A percentile compares a stretch with the other conserved stretches of the same genome.
Conservation (phyloP, 2,113 vertebrate species). For the Oostethus manadensis region DNA sequence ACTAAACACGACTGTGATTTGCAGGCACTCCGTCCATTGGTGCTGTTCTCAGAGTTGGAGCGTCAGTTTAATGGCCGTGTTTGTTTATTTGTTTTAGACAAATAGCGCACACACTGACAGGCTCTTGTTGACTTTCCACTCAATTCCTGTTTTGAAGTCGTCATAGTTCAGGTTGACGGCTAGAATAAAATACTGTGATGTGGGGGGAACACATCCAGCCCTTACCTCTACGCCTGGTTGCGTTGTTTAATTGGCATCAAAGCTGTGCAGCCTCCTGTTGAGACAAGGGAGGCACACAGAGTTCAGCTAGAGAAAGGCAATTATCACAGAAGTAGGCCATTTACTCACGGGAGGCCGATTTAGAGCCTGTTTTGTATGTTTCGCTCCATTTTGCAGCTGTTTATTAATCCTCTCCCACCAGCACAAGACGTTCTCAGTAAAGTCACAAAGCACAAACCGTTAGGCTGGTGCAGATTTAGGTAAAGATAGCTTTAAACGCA, state of each 20-base stretch:
- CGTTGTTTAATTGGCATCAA: conserved; percentile 38
- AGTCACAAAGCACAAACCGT: background rate
- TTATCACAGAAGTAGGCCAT: conserved; percentile 17
- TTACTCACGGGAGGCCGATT: conserved; percentile 3
- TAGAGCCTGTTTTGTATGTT: background rate
- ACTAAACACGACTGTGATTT: conserved; percentile 11
- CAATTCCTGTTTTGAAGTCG: conserved; percentile 26
- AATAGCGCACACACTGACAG: background rate
- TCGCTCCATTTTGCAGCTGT: background rate
- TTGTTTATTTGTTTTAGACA: conserved; percentile 2
- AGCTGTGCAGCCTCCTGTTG: conserved; percentile 29
- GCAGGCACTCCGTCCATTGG: conserved; percentile 8
- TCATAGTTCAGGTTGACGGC: conserved; percentile 1
- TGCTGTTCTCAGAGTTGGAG: conserved; percentile 9
- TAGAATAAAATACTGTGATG: background rate
- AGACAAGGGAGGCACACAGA: conserved; percentile 19
- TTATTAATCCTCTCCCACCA: background rate
- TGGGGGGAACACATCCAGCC: background rate
- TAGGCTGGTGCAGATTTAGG: background rate
- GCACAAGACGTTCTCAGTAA: background rate
- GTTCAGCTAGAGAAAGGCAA: conserved; percentile 21
- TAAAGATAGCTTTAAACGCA: background rate
- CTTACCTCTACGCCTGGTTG: conserved; percentile 17
- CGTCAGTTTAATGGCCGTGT: conserved; percentile 11
- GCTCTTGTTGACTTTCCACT: conserved; percentile 10